Percentiles rank a stretch among this genome's conserved stretches.
These are phyloP conservation scores for Priapulus caudatus DNA, from an alignment of 2,888 invertebrate species.

Conservation along the genomic window DNA sequence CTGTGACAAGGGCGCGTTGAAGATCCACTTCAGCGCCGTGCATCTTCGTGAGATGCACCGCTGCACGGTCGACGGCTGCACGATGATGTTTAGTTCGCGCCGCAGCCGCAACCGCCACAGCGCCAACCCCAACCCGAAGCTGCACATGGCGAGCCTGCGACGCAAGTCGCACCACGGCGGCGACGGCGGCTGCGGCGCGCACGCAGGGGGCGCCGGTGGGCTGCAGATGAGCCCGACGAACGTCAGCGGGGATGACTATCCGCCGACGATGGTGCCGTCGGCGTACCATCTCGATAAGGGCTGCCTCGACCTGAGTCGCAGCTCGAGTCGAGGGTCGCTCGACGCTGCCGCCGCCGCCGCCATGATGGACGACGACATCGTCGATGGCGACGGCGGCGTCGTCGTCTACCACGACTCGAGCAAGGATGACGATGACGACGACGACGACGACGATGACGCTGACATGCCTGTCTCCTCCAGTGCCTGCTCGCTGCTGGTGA, in stretches of 20 bases:
- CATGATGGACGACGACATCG: slow-evolving; percentile 11
- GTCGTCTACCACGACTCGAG: slow-evolving; percentile 21
- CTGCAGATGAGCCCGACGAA: background rate
- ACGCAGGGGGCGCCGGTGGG: background rate
- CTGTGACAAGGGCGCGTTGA: slow-evolving; percentile 98
- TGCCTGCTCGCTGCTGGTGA: background rate
- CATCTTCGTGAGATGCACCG: slow-evolving; percentile 98
- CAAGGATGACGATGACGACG: slow-evolving; percentile 23
- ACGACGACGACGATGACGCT: slow-evolving; percentile 21
- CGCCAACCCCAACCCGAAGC: slow-evolving; percentile 94
- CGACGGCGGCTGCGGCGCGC: too few species aligned
- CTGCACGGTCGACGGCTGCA: slow-evolving; percentile 95
- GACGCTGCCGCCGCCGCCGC: slow-evolving; percentile 14
- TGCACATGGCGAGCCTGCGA: slow-evolving; percentile 85
- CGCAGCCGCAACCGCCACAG: slow-evolving; percentile 90
- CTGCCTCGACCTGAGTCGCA: background rate
- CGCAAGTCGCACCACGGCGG: slow-evolving; percentile 50
- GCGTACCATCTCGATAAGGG: background rate
- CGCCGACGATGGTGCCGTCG: background rate
- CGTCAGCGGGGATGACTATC: background rate
- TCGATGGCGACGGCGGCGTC: slow-evolving; percentile 23
- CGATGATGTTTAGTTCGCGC: slow-evolving; percentile 97
- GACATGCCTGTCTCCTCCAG: slow-evolving; percentile 15
- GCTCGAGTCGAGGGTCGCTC: background rate
- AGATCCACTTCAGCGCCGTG: slow-evolving; percentile 98